Base-by-base conservation (phyloP, 2,113 vertebrate species). In the Xiphophorus couchianus region DNA sequence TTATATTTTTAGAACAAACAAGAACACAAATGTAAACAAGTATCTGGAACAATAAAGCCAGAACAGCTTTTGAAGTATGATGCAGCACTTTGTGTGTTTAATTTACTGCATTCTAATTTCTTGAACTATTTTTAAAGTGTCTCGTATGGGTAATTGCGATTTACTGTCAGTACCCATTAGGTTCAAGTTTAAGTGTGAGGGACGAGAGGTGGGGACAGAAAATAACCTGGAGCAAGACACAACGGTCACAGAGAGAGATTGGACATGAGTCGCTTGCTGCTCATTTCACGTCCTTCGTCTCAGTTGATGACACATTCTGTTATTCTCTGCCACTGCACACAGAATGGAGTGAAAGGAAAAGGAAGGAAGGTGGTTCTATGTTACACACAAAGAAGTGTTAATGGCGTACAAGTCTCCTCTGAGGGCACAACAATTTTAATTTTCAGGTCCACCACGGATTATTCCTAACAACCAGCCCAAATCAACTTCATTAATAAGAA, bases 41-140 rank as follows among this genome's bases (percentile, higher is more conserved):
- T 30, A 29, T 66, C 35, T 30, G 4, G 5, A 58, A 19, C 31
- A 35, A 27, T 14, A 12, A 51, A 74, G 73, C n/a, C n/a, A 63
- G 54, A 48, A 25, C 48, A 68, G 82, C 75, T 72, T 27, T 48
- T 13, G 3, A 39, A 31, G 6, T 31, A 48, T 42, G 73, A 76
- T 13, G 48, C 51, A 37, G 31, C n/a, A 4, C 62, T 63, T 64
- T 42, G 58, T 73, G 62, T 61, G 42, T 62, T 69, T 72, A 79
- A 67, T 66, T 76, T 42, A 82, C 31, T 77, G n/a, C 60, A 58
- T 69, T 62, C 84, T 81, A 69, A 88, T 89, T 90, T 77, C 69
- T n/a, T 76, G 37, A 90, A 90, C 81, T 86, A 84, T 88, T 90
- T 90, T 83, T 77, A 84, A 91, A 85, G 77, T 75, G 81, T 87